Evolutionary conservation across 1,140 invertebrate genomes (phyloP), one percentile per base, ranked within the genome.

Genomic region (Planococcus citri): DNA sequence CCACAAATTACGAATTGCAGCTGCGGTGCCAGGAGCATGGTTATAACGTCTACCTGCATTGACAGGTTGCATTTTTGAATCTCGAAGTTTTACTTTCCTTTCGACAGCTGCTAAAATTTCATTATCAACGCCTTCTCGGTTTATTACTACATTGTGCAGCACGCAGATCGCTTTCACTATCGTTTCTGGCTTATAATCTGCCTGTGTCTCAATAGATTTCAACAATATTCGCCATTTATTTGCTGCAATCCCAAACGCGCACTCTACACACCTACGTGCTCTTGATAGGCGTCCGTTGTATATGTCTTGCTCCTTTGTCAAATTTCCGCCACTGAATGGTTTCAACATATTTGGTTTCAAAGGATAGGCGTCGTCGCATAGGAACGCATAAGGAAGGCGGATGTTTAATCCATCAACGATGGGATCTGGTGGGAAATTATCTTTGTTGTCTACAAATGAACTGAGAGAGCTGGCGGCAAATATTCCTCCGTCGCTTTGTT

Each of bases 211-310:
- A 29, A 71, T 61, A 27, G 73, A 73, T 9, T 70, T 69, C 61
- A 75, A 75, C 25, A 78, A 74, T 58, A 78, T 74, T 14, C 74
- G 69, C 75, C 75, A 77, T 71, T 77, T 76, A 27, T 75, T 76
- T 41, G 73, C 72, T 1, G 77, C 61, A 71, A 77, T 76, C 10
- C 75, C 75, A 72, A 77, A 77, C 37, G 73, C 73, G 71, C 73
- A 76, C 74, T 76, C 74, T 68, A 77, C 74, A 27, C 69, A 72
- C 12, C 72, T 70, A 68, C 73, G 72, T 68, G 71, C 73, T 71
- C 73, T 71, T 33, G 70, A 73, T 41, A 71, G 72, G 33, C 75
- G 71, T 72, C 75, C 76, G 57, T 77, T 77, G 61, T 73, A 77
- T 57, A 76, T 73, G 72, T 69, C 29, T 68, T 77, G 73, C 27